A percentile compares a stretch with the other conserved stretches of the same genome.
These are phyloP conservation scores for Alsophila aescularia DNA, from an alignment of 2,888 invertebrate genomes.

Conservation along the genomic window DNA sequence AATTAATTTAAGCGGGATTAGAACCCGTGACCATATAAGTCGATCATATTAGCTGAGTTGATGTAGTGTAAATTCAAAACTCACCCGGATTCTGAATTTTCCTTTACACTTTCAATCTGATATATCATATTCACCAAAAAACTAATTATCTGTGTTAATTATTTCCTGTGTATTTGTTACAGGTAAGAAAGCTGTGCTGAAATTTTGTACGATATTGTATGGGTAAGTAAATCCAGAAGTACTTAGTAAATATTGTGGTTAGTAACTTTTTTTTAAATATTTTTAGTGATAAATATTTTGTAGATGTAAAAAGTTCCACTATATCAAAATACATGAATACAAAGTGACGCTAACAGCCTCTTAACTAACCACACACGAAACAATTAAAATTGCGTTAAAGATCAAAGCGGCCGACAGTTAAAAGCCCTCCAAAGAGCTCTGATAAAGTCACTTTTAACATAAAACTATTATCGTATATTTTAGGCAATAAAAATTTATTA, in stretches of 20 bases:
- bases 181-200: slow-evolving; percentile 6
- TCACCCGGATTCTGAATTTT: no score
- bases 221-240: no score
- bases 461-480: slow-evolving; percentile 69
- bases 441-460: slow-evolving; percentile 67
- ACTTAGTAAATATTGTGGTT: no score
- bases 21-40: no score
- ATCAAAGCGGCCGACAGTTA: slow-evolving; percentile 59
- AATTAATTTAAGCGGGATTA: no score
- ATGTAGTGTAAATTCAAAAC: no score
- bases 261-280: background rate
- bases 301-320: background rate
- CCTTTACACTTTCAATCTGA: no score
- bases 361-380: slow-evolving; percentile 46
- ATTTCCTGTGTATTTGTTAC: slow-evolving; percentile 3
- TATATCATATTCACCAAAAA: no score
- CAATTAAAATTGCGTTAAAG: slow-evolving; percentile 53
- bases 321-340: slow-evolving; percentile 16
- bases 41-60: no score
- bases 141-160: background rate
- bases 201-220: background rate
- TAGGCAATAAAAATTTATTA: slow-evolving; percentile 70
- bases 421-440: slow-evolving; percentile 51
- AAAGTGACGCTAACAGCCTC: slow-evolving; percentile 26
- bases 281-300: background rate